Evolutionary conservation across 2,888 invertebrate genomes (phyloP).

Genomic region (Erpobdella octoculata): DNA sequence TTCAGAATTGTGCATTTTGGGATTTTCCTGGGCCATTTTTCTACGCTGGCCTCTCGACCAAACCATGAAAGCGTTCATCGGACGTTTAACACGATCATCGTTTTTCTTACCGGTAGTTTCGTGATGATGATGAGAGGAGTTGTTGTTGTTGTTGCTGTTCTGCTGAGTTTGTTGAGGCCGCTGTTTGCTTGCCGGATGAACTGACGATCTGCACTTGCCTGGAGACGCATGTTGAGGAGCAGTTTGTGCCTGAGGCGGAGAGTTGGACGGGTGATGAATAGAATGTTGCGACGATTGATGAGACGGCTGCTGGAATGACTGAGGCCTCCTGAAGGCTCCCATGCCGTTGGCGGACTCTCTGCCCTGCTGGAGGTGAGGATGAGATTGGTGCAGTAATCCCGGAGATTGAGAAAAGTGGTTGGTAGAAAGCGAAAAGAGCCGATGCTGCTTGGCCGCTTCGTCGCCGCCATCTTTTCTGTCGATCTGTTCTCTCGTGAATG

Average conservation of each 20-base stretch:
- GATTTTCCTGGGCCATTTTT: conserved; percentile 97
- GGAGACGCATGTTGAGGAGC: conserved; percentile 22
- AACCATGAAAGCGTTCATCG: conserved; percentile 99
- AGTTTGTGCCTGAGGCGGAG: conserved; percentile 20
- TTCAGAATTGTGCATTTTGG: conserved; percentile 98
- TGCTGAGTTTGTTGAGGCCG: not conserved
- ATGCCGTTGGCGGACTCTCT: not conserved
- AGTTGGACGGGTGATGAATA: not conserved
- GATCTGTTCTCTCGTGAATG: not conserved
- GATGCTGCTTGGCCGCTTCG: not conserved
- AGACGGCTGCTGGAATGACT: not conserved
- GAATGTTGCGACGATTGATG: not conserved
- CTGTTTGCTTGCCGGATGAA: not conserved
- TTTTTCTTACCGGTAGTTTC: conserved; percentile 17
- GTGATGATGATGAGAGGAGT: not conserved
- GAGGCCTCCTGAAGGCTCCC: not conserved
- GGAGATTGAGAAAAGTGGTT: not conserved
- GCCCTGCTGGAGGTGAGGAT: not conserved
- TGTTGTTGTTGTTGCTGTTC: not conserved
- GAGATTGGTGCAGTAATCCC: not conserved
- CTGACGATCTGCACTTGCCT: not conserved
- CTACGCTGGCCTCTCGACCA: conserved; percentile 94
- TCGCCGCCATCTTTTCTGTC: conserved; percentile 1
- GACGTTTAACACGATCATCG: conserved; percentile 78
- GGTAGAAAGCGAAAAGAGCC: not conserved